phyloP scores from a whole-genome alignment of 2,888 invertebrate genomes.

The Cataglyphis rosenhaueri region DNA sequence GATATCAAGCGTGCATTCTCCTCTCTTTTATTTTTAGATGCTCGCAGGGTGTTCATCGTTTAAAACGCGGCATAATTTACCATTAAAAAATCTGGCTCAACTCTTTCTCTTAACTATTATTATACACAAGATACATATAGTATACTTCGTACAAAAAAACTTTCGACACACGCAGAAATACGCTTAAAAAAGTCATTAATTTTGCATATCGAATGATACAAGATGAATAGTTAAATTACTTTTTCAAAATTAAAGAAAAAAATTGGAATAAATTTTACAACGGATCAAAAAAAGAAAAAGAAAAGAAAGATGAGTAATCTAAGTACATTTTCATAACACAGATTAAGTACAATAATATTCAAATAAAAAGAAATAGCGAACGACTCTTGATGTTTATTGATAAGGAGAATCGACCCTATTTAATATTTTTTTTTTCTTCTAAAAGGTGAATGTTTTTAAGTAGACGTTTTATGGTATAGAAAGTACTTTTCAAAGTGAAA shows the following conservation, averaged over 20 bases:
- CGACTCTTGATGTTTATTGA: not conserved
- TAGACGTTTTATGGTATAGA: not conserved
- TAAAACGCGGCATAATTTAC: not conserved
- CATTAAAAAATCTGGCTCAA: not conserved
- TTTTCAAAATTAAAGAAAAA: not conserved
- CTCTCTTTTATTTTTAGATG: constrained; percentile 30
- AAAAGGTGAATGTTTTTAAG: not conserved
- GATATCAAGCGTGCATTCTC: not conserved
- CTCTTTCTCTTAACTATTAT: not conserved
- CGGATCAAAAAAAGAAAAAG: not conserved
- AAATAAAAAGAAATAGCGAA: not conserved
- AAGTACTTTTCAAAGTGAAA: not conserved
- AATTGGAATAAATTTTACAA: not conserved
- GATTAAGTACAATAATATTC: not conserved
- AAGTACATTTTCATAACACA: not conserved
- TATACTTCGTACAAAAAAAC: not conserved
- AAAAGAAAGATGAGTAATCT: not conserved
- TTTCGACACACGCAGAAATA: not conserved
- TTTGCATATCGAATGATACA: not conserved
- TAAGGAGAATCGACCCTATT: not conserved
- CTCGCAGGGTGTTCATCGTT: not conserved
- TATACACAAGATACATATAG: not conserved
- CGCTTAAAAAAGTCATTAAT: not conserved
- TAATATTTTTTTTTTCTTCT: not conserved
- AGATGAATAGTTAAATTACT: not conserved